phyloP scores from a whole-genome alignment of 2,113 vertebrate genomes.

The Nymphicus hollandicus region DNA sequence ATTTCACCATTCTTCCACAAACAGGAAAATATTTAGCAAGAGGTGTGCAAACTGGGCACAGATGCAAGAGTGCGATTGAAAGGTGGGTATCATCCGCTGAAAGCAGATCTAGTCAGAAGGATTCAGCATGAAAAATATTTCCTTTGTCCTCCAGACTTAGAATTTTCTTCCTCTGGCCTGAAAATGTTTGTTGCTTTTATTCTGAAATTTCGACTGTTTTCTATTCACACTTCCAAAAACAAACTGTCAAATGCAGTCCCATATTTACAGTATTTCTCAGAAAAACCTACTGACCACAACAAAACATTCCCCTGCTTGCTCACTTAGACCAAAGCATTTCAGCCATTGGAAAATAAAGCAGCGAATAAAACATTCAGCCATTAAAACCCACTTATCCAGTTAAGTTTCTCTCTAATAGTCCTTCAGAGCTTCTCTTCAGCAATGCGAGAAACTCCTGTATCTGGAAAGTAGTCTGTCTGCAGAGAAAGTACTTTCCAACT shows the following conservation, averaged over 20 bases:
- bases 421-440: background rate
- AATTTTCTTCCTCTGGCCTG: background rate
- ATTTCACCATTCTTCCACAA: slow-evolving; percentile 56
- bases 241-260: background rate
- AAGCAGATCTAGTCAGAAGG: background rate
- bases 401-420: background rate
- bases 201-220: background rate
- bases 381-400: background rate
- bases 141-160: background rate
- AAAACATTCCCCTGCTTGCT: background rate
- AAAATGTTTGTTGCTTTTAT: background rate
- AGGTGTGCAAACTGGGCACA: background rate
- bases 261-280: background rate
- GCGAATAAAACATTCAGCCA: background rate
- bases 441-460: background rate
- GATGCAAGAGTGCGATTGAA: background rate
- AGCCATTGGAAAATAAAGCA: background rate
- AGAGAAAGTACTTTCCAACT: background rate
- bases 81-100: background rate
- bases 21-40: slow-evolving; percentile 71
- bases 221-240: background rate
- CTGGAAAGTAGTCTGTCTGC: background rate
- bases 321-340: background rate
- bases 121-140: background rate
- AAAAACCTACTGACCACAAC: background rate